A percentile compares a stretch with the other conserved stretches of the same genome.
phyloP scores from a whole-genome alignment of 2,113 vertebrate genomes.

The Apistogramma diplotaenia region DNA sequence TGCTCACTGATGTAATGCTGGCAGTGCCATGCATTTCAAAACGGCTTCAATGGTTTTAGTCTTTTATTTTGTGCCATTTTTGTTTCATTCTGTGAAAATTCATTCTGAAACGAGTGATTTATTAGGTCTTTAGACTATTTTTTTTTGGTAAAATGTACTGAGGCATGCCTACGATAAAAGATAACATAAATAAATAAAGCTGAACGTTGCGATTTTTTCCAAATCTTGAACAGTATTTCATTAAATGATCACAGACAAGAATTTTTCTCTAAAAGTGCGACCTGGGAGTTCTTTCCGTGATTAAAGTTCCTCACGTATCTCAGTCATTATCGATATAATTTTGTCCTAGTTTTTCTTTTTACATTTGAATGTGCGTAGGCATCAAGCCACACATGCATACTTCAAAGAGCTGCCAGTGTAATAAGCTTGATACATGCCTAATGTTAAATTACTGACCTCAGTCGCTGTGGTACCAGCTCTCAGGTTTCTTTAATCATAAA shows the following conservation, averaged over 20 bases:
- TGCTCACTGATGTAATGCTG: neutral
- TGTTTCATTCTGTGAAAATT: slow-evolving; percentile 3
- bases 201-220: slow-evolving; percentile 34
- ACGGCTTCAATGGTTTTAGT: neutral
- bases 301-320: slow-evolving; percentile 21
- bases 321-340: slow-evolving; percentile 16
- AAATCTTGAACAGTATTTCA: slow-evolving; percentile 18
- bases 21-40: neutral
- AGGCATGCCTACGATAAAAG: slow-evolving; percentile 26
- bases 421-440: neutral
- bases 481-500: slow-evolving; percentile 14
- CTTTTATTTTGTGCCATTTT: neutral
- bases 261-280: neutral
- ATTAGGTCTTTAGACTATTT: neutral
- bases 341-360: neutral
- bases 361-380: slow-evolving; percentile 14
- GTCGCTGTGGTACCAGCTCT: neutral
- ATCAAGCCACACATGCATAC: slow-evolving; percentile 8
- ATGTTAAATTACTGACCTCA: slow-evolving; percentile 21
- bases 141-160: neutral
- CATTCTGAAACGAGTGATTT: neutral
- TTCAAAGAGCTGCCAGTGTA: slow-evolving; percentile 36
- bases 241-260: neutral
- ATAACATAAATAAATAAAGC: slow-evolving; percentile 14
- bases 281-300: slow-evolving; percentile 34